Evolutionary conservation across 1,140 invertebrate genomes (phyloP), one percentile per base, ranked within the genome.

Genomic region (Papilio glaucus): DNA sequence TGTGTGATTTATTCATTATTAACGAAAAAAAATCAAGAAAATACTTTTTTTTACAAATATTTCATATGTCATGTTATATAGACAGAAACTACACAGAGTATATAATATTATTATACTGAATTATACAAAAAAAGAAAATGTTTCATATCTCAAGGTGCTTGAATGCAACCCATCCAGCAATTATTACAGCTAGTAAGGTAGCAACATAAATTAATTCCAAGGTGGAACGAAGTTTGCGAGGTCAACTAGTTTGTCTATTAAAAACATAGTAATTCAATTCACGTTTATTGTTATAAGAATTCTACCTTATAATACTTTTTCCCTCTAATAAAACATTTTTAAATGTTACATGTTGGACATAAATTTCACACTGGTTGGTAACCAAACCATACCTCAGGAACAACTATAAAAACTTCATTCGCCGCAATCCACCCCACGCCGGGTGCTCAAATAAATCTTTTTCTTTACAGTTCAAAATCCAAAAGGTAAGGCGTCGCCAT

Each of bases 371-470:
- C 29, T 69, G 41, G 45, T 29, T 18, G 24, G 21, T 18, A 53
- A 53, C 45, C 42, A 53, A 69, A 53, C 45, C 41, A 53, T 69
- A 53, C 53, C 45, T 69, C 67, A 49, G 18, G 45, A 69, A 53
- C 45, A 53, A 69, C 67, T 69, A 53, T 69, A 69, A 69, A 69
- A 69, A 69, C 53, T 42, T 69, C 67, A n/a, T 18, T 69, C 42
- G 9, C 42, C 24, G 63, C 49, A 57, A 68, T 68, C 63, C 21
- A 39, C 63, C 24, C 9, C 33, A 18, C 42, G 24, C 26, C 21
- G 62, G 21, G 21, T 12, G 49, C 33, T 65, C n/a, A 65, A 38
- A 65, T 53, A 49, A 45, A 24, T 21, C 15, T 69, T 69, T 39
- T 69, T 33, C 42, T 49, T 68, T 68, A 29, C 65, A 68, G 65